Base-by-base conservation (phyloP, 2,113 vertebrate genomes). In the Gopherus flavomarginatus region DNA sequence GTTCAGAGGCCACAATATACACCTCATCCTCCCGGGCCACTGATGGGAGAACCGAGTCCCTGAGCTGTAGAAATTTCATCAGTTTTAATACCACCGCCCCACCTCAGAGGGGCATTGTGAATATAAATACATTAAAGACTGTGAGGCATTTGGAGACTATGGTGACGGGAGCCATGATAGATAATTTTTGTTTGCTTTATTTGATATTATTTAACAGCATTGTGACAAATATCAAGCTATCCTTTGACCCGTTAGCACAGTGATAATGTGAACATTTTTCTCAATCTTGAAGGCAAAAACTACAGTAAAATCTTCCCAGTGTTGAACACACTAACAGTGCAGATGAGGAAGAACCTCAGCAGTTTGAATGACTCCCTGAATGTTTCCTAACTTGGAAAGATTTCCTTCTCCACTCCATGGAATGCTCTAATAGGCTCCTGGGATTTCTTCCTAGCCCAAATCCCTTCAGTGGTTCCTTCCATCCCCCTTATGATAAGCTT, bases 1-100 rank as follows among this genome's bases (percentile, higher is more conserved):
- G 54, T 10, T 50, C 27, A 62, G 85, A 53, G 81, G 59, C 27
- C 47, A 27, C 44, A 69, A 82, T 82, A 27, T 0, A 1, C 38
- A 42, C 29, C 2, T 0, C 29, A 11, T 50, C 12, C 44, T 14
- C 6, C 0, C 1, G 31, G 50, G 62, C 42, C 78, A 47, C 50
- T 59, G n/a, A 21, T 11, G 6, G 17, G 29, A 79, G 78, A 85
- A 62, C 53, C 44, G 69, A 42, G 26, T 7, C 5, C 27, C 78
- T 17, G 21, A 11, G n/a, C n/a, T 69, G 17, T n/a, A 69, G 62
- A 69, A n/a, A n/a, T 69, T 38, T 44, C 62, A 0, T 38, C 4
- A 6, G 27, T 53, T 93, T 84, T 86, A 42, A 19, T n/a, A 57
- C 24, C 42, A 47, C 56, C 47, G 62, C 57, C 35, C 17, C 7